These are phyloP conservation scores for Anhinga anhinga DNA, from an alignment of 2,113 vertebrate species.

Conservation along the genomic window DNA sequence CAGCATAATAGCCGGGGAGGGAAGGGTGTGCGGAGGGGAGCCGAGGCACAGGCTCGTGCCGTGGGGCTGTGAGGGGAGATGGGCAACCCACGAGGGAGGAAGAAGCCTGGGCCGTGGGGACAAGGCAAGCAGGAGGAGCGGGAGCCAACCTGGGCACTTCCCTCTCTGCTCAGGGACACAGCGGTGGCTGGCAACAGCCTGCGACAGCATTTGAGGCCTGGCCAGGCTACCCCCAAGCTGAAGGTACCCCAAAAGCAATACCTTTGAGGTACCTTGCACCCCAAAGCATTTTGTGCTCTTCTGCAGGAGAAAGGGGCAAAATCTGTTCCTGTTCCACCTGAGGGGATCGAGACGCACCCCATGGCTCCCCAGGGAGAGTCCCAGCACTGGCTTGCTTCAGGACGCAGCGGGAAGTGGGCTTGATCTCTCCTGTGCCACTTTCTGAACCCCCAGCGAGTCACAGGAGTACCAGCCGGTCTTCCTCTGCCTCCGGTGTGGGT, in stretches of 20 bases:
- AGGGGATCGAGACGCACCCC: too few species aligned
- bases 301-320: not conserved
- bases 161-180: accelerated
- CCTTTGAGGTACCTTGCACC: not conserved
- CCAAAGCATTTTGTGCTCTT: not conserved
- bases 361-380: not conserved
- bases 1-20: accelerated
- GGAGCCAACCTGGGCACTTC: not conserved
- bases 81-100: not conserved
- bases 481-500: not conserved
- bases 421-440: accelerated
- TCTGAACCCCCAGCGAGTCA: not conserved
- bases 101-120: accelerated
- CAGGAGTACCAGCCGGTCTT: accelerated
- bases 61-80: accelerated
- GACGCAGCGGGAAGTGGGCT: accelerated
- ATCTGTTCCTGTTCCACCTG: not conserved
- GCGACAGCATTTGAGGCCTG: not conserved
- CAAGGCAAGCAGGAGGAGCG: not conserved
- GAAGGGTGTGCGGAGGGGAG: too few species aligned
- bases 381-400: not conserved
- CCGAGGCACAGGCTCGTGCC: accelerated
- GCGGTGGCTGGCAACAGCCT: not conserved
- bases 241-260: not conserved
- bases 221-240: not conserved